Percentiles rank a stretch among this genome's conserved stretches.
These are phyloP conservation scores for Tiphia femorata DNA, from an alignment of 2,888 invertebrate species.

Conservation along the genomic window DNA sequence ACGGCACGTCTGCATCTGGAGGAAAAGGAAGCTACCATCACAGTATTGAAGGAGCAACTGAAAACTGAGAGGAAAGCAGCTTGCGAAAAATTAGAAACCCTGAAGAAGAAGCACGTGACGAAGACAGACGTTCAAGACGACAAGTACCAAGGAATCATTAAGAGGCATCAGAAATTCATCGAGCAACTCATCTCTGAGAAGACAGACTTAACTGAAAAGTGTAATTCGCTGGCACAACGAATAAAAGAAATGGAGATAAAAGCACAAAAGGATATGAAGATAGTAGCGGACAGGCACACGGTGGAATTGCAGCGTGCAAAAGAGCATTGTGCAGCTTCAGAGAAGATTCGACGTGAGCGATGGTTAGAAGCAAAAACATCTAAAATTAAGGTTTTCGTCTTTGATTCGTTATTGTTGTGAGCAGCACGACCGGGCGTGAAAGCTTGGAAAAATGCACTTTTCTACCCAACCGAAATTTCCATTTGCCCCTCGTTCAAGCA, in stretches of 20 bases:
- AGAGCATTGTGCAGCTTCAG: conserved; percentile 83
- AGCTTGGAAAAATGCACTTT: too few species aligned
- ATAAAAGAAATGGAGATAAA: conserved; percentile 77
- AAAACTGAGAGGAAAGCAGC: conserved; percentile 66
- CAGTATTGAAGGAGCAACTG: conserved; percentile 56
- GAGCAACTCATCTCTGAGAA: conserved; percentile 86
- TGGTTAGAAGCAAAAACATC: conserved; percentile 89
- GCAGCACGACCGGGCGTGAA: too few species aligned
- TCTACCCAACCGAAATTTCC: too few species aligned
- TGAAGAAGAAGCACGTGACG: conserved; percentile 67
- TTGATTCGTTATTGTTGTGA: too few species aligned
- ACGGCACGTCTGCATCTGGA: conserved; percentile 55
- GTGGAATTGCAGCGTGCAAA: conserved; percentile 81
- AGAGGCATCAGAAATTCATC: conserved; percentile 86
- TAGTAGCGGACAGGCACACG: conserved; percentile 81
- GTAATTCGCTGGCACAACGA: conserved; percentile 77
- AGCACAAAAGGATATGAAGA: conserved; percentile 76
- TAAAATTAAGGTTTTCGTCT: conserved; percentile 69
- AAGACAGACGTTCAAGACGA: conserved; percentile 74
- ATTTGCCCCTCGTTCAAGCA: too few species aligned
- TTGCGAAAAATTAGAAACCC: conserved; percentile 67
- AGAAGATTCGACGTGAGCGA: conserved; percentile 80
- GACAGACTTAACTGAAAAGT: conserved; percentile 81
- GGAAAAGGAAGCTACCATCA: conserved; percentile 56
- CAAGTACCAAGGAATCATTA: conserved; percentile 81